A percentile compares a stretch with the other conserved stretches of the same genome.
Evolutionary conservation across 1,140 invertebrate genomes (phyloP).

Genomic region (Diabrotica virgifera): DNA sequence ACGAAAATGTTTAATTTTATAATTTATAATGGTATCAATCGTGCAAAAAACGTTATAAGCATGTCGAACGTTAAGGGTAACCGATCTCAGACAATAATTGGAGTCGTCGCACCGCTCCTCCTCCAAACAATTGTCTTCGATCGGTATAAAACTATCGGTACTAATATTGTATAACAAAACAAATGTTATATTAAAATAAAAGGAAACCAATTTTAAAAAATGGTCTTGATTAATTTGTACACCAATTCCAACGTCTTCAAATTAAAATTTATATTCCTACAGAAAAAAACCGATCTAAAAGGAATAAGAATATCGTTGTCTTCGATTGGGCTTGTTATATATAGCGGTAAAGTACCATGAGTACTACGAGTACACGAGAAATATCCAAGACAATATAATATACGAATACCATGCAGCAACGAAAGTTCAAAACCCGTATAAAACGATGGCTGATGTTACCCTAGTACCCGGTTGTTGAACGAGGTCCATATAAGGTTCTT

Average conservation of each 20-base stretch:
- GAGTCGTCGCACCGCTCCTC: too few relatives aligned
- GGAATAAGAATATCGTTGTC: background rate
- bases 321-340: background rate
- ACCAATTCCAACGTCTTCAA: background rate
- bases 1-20: too few relatives aligned
- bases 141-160: too few relatives aligned
- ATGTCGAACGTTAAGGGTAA: too few relatives aligned
- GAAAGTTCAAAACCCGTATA: conserved; percentile 15
- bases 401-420: conserved; percentile 4
- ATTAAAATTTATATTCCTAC: background rate
- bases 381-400: conserved; percentile 9
- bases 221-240: too few relatives aligned
- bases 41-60: too few relatives aligned
- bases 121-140: too few relatives aligned
- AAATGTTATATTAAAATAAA: too few relatives aligned
- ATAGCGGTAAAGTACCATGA: conserved; percentile 13
- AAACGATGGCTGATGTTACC: conserved; percentile 13
- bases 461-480: conserved; percentile 3
- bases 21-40: too few relatives aligned
- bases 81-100: too few relatives aligned
- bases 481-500: conserved; percentile 16
- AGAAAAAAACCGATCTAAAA: background rate
- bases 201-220: too few relatives aligned
- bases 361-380: background rate
- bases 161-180: too few relatives aligned